Evolutionary conservation across 2,113 vertebrate species (phyloP), one percentile per base, ranked within the genome.

Genomic region (Indri indri): DNA sequence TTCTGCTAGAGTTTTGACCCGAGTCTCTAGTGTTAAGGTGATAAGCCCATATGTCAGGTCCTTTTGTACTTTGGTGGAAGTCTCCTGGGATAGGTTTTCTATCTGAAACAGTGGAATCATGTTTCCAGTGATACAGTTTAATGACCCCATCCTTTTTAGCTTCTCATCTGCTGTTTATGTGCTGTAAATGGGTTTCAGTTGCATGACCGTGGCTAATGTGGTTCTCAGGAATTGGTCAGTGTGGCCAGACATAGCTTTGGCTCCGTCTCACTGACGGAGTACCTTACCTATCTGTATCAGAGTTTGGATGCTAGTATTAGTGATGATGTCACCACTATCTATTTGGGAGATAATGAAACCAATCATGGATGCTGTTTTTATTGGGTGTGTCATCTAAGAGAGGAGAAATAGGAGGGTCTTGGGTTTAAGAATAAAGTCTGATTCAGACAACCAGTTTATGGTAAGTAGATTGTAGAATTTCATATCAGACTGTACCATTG

Each of bases 111-210:
- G 96, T 96, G 99, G 99, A 77, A 99, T 99, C 99, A 99, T 99
- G 98, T 99, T 99, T 76, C 99, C 99, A 59, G 99, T 99, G 98
- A 99, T 99, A 95, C 99, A 99, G 98, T 93, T 99, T 99, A 97
- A 99, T 98, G 95, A 99, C 99, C 83, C 99, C 98, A 50, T 97
- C 99, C 95, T 99, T 99, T 99, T 99, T 74, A 99, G 98, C 20
- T 99, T 98, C 95, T 99, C 99, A 80, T 99, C 99, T 57, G 99
- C 99, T 99, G 99, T 99, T 96, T 99, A 99, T 0, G 99, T 99
- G 96, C 99, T 99, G 96, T 99, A 99, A 96, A 99, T 99, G 3
- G 99, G 98, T 32, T 99, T 98, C 30, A 99, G 99, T 97, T 99
- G 99, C 99, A 99, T 99, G 94, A 99, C 98, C 0, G 99, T 99